Conservation (phyloP, 2,797 vertebrate genomes). For the Microhierax caerulescens region DNA sequence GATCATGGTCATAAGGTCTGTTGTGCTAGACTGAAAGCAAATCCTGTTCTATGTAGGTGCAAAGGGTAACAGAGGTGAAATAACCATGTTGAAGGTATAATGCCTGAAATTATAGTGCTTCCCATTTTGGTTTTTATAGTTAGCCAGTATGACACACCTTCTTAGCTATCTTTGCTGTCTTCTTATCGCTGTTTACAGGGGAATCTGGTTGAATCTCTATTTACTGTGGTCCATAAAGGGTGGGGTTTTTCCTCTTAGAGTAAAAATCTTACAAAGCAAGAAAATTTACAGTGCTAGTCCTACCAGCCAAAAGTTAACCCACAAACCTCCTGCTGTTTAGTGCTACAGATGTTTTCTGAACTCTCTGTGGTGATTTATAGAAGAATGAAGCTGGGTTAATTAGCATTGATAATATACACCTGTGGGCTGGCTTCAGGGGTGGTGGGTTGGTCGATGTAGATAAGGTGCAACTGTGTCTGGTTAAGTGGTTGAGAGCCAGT, state of each 20-base stretch:
- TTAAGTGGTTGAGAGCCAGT: too few species aligned
- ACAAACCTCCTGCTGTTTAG: not conserved
- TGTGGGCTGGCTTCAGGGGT: too few species aligned
- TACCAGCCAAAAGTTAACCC: not conserved
- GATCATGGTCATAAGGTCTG: fast-evolving
- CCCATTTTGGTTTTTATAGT: not conserved
- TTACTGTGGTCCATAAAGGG: not conserved
- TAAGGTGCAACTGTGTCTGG: too few species aligned
- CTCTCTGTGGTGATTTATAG: not conserved
- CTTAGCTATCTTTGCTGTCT: not conserved
- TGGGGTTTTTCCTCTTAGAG: not conserved
- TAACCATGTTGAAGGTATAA: not conserved
- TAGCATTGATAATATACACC: too few species aligned
- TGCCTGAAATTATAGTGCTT: not conserved
- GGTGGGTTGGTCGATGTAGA: too few species aligned
- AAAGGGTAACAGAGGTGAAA: not conserved
- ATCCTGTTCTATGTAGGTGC: not conserved
- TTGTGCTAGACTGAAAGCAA: not conserved
- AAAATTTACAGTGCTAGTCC: not conserved
- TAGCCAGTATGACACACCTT: not conserved
- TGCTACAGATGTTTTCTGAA: not conserved
- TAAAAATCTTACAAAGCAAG: not conserved
- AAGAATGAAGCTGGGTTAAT: too few species aligned
- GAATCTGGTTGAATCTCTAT: not conserved
- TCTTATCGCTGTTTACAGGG: not conserved